Evolutionary conservation across 2,888 invertebrate species (phyloP), one percentile per base, ranked within the genome.

Genomic region (Brachyopa scutellaris): DNA sequence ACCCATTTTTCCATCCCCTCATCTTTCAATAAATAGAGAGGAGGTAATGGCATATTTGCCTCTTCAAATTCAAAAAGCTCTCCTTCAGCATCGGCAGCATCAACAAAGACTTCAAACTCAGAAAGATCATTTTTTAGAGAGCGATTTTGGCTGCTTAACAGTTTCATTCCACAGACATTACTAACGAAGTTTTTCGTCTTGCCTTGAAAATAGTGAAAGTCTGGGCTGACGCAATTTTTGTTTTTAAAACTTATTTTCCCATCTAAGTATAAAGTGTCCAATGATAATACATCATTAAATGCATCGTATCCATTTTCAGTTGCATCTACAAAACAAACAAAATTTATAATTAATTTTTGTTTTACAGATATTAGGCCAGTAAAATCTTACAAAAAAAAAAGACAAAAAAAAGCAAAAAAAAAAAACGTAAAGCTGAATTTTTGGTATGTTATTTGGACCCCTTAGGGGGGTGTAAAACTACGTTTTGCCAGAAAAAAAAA

Each of bases 31-130:
- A 94, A 93, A 91, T 97, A 97, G 85, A 97, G 92, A 61, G 95
- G 95, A 8, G 97, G 96, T 72, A 97, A 91, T 19, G 95, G 94
- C 57, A 93, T 92, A 87, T 96, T 96, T 84, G 95, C 94, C 88
- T 95, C 93, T 90, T 97, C 96, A 88, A 97, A 94, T 89, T 96
- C 96, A 80, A 96, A 92, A 86, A 94, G 93, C 86, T 92, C 92
- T 85, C 90, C 86, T 82, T 93, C 92, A 2, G 90, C 87, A 51
- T 91, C 91, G 0, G 88, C 86, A 36, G 66, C 36, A 62, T 76
- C 73, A 59, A 53, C 53, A 17, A 61, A 31, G n/a, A 69, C 42
- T 13, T 77, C 77, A 38, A 51, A 59, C 21, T 76, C 74, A 29
- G 66, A 83, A 61, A 69, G 67, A 53, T 86, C 85, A 59, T 85